phyloP scores from a whole-genome alignment of 2,113 vertebrate genomes.

The Eptesicus fuscus region DNA sequence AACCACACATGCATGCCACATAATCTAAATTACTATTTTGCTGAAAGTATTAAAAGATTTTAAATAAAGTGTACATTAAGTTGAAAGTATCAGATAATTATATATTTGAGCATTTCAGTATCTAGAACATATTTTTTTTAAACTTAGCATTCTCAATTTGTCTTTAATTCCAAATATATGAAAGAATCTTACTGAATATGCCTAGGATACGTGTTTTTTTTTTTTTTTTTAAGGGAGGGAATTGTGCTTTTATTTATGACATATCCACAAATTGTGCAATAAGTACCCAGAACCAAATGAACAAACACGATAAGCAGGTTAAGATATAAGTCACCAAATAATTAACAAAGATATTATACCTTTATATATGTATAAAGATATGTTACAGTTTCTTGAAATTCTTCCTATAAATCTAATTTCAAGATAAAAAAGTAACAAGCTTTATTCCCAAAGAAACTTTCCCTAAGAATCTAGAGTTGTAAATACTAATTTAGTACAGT shows the following conservation, averaged over 20 bases:
- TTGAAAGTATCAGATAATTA: background rate
- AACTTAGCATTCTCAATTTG: slow-evolving; percentile 7
- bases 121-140: background rate
- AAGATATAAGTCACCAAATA: background rate
- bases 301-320: background rate
- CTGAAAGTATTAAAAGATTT: slow-evolving; percentile 5
- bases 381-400: background rate
- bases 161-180: background rate
- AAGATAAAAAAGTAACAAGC: slow-evolving; percentile 3
- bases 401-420: slow-evolving; percentile 6
- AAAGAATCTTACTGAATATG: background rate
- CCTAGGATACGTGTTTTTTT: background rate
- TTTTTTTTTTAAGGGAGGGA: background rate
- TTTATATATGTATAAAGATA: background rate
- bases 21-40: background rate
- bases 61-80: background rate
- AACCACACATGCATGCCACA: background rate
- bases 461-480: background rate
- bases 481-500: slow-evolving; percentile 10
- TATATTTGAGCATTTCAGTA: background rate
- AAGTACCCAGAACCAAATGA: background rate
- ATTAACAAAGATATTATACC: background rate
- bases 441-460: slow-evolving; percentile 33
- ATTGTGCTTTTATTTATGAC: background rate
- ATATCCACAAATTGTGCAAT: background rate